Percentiles rank a stretch among this genome's conserved stretches.
Evolutionary conservation across 1,140 invertebrate species (phyloP).

Genomic region (Triops cancriformis): DNA sequence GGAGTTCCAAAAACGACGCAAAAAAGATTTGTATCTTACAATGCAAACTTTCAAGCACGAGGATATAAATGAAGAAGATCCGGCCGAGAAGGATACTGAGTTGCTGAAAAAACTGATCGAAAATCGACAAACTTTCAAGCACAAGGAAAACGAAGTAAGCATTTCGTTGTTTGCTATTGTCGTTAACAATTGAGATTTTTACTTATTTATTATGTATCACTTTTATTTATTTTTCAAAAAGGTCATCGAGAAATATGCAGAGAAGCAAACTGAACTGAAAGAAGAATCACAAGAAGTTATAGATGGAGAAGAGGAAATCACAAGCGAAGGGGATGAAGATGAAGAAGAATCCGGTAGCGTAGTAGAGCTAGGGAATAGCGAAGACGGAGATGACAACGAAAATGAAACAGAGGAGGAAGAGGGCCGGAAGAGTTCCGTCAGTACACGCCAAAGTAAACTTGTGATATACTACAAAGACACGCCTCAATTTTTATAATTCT

Average conservation of each 20-base stretch:
- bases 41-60: neutral
- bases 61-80: neutral
- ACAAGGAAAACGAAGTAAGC: neutral
- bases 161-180: neutral
- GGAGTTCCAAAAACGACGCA: constrained; percentile 22
- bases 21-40: neutral
- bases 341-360: neutral
- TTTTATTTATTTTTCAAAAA: neutral
- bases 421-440: neutral
- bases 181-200: too few relatives aligned
- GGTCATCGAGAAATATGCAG: neutral
- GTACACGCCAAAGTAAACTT: neutral
- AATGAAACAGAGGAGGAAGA: neutral
- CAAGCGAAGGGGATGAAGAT: neutral
- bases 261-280: neutral
- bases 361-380: neutral
- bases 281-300: neutral
- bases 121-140: neutral
- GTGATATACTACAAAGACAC: neutral
- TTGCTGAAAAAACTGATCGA: neutral
- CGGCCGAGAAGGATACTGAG: neutral
- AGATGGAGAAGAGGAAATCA: neutral
- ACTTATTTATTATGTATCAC: neutral
- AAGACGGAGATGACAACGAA: neutral
- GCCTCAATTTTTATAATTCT: too few relatives aligned